These are phyloP conservation scores for Eledona agricola DNA, from an alignment of 2,888 invertebrate species.

Conservation along the genomic window DNA sequence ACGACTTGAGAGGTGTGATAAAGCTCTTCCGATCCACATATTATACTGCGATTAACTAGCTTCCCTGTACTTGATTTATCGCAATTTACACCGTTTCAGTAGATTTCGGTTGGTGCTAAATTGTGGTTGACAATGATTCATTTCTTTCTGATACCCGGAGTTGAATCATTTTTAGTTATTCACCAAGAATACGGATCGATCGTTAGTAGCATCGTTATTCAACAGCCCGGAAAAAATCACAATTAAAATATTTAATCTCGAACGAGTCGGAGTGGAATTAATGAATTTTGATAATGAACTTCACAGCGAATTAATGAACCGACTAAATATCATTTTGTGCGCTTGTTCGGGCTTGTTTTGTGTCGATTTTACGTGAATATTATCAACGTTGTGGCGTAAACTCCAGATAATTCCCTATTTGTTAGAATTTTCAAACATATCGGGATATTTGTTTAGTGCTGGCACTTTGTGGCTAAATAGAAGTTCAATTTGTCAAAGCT, in stretches of 20 bases:
- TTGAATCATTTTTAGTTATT: too few species aligned
- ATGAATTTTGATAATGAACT: slow-evolving; percentile 16
- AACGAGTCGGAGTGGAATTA: slow-evolving; percentile 9
- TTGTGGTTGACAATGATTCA: too few species aligned
- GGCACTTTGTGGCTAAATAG: too few species aligned
- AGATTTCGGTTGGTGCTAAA: too few species aligned
- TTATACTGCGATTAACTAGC: too few species aligned
- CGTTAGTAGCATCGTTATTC: slow-evolving; percentile 4
- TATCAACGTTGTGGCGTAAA: not conserved
- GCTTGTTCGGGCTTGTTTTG: slow-evolving; percentile 1
- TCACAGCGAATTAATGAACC: slow-evolving; percentile 5
- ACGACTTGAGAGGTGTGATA: slow-evolving; percentile 1
- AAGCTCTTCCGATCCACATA: too few species aligned
- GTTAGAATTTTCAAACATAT: too few species aligned
- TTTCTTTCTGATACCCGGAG: too few species aligned
- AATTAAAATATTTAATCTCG: slow-evolving; percentile 14
- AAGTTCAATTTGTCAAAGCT: too few species aligned
- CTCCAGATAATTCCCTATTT: not conserved
- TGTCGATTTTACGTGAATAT: not conserved
- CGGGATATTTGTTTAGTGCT: too few species aligned
- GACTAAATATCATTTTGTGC: slow-evolving; percentile 6
- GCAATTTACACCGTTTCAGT: too few species aligned
- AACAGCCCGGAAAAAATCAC: slow-evolving; percentile 12
- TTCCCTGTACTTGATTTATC: too few species aligned
- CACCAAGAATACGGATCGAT: slow-evolving; percentile 5